Conservation (phyloP, 1,140 invertebrate species). For the Polypedilum pembai region DNA sequence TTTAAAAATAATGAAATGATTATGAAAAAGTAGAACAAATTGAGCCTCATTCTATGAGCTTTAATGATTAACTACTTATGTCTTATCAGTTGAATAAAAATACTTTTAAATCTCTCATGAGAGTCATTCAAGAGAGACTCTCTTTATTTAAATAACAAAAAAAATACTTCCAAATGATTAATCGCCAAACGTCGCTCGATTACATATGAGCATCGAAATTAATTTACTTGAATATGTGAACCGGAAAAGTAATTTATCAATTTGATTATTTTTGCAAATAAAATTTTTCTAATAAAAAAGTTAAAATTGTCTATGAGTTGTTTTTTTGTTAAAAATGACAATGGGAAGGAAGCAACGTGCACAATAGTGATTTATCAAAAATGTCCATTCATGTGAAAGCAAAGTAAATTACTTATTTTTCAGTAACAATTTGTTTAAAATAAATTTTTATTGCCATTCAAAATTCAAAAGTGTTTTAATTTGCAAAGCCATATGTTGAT, state of each 20-base stretch:
- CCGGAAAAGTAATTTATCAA: constrained; percentile 25
- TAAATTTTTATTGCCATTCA: too few species aligned
- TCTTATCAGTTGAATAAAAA: background rate
- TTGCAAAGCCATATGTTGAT: too few species aligned
- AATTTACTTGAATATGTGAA: background rate
- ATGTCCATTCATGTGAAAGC: background rate
- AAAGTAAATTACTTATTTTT: background rate
- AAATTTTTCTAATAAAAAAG: background rate
- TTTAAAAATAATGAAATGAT: background rate
- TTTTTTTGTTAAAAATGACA: constrained; percentile 22
- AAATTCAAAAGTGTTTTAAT: too few species aligned
- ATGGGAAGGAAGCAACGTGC: background rate
- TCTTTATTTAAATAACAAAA: background rate
- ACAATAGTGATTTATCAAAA: constrained; percentile 2
- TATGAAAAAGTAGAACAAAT: background rate
- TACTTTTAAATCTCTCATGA: too few species aligned
- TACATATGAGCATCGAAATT: background rate
- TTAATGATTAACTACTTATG: background rate
- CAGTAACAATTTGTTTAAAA: too few species aligned
- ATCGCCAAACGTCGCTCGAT: background rate
- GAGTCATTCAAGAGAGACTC: background rate
- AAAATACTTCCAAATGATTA: background rate
- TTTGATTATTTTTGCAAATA: constrained; percentile 1
- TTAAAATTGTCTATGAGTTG: background rate
- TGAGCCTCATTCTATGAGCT: background rate